These are phyloP conservation scores for Galago senegalensis DNA, from an alignment of 2,797 vertebrate genomes.

Conservation along the genomic window DNA sequence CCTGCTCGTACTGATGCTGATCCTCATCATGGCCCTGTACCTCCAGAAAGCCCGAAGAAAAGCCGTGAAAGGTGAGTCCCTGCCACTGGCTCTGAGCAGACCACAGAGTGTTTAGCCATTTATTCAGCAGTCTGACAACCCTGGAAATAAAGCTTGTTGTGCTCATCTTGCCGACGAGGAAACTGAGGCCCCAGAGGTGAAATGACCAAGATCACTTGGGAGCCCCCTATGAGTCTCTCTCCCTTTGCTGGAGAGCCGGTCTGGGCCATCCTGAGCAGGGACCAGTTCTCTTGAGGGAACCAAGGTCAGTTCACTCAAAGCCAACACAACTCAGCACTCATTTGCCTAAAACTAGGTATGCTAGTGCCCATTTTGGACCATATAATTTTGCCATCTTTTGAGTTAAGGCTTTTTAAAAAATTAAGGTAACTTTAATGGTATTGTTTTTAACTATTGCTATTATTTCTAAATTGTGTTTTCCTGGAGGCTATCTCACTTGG, in stretches of 20 bases:
- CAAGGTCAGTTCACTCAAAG: neutral
- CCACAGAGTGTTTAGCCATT: neutral
- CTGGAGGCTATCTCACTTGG: neutral
- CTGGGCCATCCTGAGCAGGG: fast-evolving
- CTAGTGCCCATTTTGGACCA: neutral
- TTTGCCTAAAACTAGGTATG: neutral
- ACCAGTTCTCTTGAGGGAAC: neutral
- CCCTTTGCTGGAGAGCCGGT: neutral
- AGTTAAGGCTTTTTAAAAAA: neutral
- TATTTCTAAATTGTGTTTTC: neutral
- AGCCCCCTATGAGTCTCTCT: neutral
- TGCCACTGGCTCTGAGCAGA: fast-evolving
- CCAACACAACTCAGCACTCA: neutral
- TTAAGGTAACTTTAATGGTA: neutral
- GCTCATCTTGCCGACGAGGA: neutral
- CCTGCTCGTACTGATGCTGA: neutral
- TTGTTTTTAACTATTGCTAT: neutral
- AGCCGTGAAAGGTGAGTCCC: neutral
- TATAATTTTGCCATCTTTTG: neutral
- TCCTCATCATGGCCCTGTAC: neutral
- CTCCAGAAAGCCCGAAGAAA: neutral
- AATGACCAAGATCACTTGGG: neutral
- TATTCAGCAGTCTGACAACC: fast-evolving
- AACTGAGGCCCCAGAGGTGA: neutral
- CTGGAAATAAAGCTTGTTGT: fast-evolving